Evolutionary conservation across 2,888 invertebrate genomes (phyloP), one percentile per base, ranked within the genome.

Genomic region (Melanotus villosus): DNA sequence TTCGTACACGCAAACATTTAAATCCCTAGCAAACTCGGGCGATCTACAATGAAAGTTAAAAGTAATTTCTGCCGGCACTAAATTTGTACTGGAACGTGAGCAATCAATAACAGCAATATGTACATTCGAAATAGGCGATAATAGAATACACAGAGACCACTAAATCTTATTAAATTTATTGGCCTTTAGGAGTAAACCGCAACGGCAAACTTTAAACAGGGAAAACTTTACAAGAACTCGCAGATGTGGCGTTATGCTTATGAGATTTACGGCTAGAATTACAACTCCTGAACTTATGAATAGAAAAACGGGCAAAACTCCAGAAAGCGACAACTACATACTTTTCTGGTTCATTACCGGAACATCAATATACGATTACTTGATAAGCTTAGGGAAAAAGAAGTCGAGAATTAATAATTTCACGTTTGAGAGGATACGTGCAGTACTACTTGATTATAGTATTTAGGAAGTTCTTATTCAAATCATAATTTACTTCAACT

Each of bases 201-300:
- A 58, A 23, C 32, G 26, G 18, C 63, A 50, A 68, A 68, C 63
- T 68, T 68, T 38, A 57, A 26, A 62, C 68, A 57, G 47, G 63
- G 63, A 68, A 66, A 68, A 68, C 68, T 68, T 63, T 68, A 63
- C 63, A 63, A 60, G 56, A 68, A 63, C 50, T 64, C 47, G 16
- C 63, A 68, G 57, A 63, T 57, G 68, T 63, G 56, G 62, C 56
- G 58, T 57, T n/a, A 68, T 68, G 68, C 58, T 68, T 68, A 64
- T 38, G 50, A 68, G 63, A 68, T 68, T 68, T 68, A 68, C 64
- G 58, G 41, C 50, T 26, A 43, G 57, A 68, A 63, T 64, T 68
- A 45, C 36, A 50, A 50, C 45, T 64, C 26, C 34, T 52, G 32
- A 26, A 50, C 26, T 38, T 43, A 19, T 50, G 52, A 56, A 45